A percentile compares a stretch with the other conserved stretches of the same genome.
These are phyloP conservation scores for Labrus mixtus DNA, from an alignment of 2,113 vertebrate genomes.

Conservation along the genomic window DNA sequence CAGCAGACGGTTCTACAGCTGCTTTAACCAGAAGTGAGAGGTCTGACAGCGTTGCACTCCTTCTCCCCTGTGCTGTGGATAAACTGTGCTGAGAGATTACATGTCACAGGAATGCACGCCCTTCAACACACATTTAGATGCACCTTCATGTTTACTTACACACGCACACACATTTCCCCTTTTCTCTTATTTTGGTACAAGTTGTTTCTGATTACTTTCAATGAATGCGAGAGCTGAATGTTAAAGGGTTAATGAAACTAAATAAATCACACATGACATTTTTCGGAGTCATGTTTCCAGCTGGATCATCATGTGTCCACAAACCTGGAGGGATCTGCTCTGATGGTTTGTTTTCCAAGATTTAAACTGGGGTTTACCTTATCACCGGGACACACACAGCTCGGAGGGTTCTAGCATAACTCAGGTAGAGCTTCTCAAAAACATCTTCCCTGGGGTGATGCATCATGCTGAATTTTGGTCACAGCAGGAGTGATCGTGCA, in stretches of 20 bases:
- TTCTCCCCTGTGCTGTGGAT: slow-evolving; percentile 36
- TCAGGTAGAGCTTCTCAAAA: background rate
- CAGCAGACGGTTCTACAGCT: slow-evolving; percentile 9
- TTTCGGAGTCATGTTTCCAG: slow-evolving; percentile 44
- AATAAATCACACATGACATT: slow-evolving; percentile 47
- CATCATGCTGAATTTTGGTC: background rate
- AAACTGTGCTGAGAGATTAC: slow-evolving; percentile 50
- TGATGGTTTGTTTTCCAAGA: slow-evolving; percentile 47
- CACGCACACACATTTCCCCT: background rate
- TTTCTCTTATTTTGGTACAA: background rate
- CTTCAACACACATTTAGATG: slow-evolving; percentile 28
- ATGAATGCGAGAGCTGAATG: background rate
- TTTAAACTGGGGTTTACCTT: slow-evolving; percentile 13
- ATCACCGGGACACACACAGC: background rate
- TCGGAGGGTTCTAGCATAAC: background rate
- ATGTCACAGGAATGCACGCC: slow-evolving; percentile 47
- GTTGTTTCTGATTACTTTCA: background rate
- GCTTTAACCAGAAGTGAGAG: slow-evolving; percentile 23
- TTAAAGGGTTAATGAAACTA: slow-evolving; percentile 32
- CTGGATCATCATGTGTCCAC: slow-evolving; percentile 24
- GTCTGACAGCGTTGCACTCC: slow-evolving; percentile 6
- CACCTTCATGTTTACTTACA: background rate
- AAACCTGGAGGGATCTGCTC: slow-evolving; percentile 20
- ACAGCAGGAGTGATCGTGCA: slow-evolving; percentile 16
- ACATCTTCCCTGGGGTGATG: slow-evolving; percentile 5